A percentile compares a stretch with the other conserved stretches of the same genome.
These are phyloP conservation scores for Campoletis raptor DNA, from an alignment of 2,888 invertebrate genomes.

Conservation along the genomic window DNA sequence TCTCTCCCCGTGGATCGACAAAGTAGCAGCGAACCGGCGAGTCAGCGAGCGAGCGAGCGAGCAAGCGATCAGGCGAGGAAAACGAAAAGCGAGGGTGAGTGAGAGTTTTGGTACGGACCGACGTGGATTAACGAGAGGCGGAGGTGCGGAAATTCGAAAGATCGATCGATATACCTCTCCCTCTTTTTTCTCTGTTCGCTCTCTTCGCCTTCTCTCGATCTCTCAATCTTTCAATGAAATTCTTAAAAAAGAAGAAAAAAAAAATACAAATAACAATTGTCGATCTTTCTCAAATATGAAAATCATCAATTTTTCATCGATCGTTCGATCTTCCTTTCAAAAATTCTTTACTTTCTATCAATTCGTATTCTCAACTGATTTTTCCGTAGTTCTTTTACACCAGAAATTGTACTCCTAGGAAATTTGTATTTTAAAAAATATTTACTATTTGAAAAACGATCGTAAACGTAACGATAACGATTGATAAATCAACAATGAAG, in stretches of 20 bases:
- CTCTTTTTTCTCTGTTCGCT: conserved; percentile 46
- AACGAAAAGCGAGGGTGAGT: conserved; percentile 23
- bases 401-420: too few relatives aligned
- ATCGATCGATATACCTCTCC: conserved; percentile 60
- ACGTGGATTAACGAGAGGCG: conserved; percentile 68
- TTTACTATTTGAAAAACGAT: too few relatives aligned
- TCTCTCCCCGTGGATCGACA: conserved; percentile 25
- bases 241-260: conserved; percentile 30
- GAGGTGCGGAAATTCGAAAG: conserved; percentile 67
- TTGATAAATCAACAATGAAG: too few relatives aligned
- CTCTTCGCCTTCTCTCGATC: background rate
- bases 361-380: too few relatives aligned
- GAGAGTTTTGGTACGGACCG: conserved; percentile 49
- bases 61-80: conserved; percentile 14
- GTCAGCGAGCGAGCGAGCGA: conserved; percentile 23
- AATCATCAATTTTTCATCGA: conserved; percentile 7
- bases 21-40: conserved; percentile 51
- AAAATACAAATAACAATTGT: background rate
- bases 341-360: background rate
- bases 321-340: background rate
- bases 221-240: conserved; percentile 7
- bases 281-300: background rate
- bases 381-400: too few relatives aligned
- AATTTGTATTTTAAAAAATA: too few relatives aligned
- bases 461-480: too few relatives aligned